Percentiles rank a stretch among this genome's conserved stretches.
phyloP scores from a whole-genome alignment of 2,113 vertebrate species.

The Melanerpes aurifrons region DNA sequence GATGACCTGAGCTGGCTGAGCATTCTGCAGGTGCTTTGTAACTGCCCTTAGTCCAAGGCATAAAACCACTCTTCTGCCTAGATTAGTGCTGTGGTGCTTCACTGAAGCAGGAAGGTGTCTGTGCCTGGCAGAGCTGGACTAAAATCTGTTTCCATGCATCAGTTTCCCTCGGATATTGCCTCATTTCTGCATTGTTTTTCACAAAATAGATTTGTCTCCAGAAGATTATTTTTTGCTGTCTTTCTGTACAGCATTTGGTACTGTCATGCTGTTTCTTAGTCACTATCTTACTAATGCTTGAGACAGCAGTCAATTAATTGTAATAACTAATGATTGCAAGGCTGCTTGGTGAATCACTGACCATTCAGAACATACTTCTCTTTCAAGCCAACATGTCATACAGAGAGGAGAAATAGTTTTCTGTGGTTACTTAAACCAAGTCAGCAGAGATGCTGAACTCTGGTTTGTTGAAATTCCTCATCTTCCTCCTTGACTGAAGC shows the following conservation, averaged over 20 bases:
- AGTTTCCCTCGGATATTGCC: background rate
- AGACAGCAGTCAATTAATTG: background rate
- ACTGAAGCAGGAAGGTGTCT: background rate
- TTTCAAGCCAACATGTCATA: background rate
- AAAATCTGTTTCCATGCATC: background rate
- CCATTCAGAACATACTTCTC: background rate
- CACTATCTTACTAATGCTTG: background rate
- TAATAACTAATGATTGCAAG: background rate
- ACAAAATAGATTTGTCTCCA: background rate
- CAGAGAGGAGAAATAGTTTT: background rate
- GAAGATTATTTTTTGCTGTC: background rate
- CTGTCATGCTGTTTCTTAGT: background rate
- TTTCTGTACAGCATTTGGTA: background rate
- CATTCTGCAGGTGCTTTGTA: background rate
- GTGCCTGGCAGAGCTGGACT: background rate
- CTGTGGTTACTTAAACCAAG: background rate
- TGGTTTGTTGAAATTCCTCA: background rate
- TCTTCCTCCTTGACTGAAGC: rapidly evolving
- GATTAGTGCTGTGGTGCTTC: background rate
- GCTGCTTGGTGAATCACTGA: background rate
- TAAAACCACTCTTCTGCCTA: background rate
- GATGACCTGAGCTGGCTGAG: background rate
- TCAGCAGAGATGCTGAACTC: background rate
- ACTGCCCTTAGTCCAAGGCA: rapidly evolving
- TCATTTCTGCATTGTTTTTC: background rate